Evolutionary conservation across 2,113 vertebrate genomes (phyloP).

Genomic region (Myotis lucifugus): DNA sequence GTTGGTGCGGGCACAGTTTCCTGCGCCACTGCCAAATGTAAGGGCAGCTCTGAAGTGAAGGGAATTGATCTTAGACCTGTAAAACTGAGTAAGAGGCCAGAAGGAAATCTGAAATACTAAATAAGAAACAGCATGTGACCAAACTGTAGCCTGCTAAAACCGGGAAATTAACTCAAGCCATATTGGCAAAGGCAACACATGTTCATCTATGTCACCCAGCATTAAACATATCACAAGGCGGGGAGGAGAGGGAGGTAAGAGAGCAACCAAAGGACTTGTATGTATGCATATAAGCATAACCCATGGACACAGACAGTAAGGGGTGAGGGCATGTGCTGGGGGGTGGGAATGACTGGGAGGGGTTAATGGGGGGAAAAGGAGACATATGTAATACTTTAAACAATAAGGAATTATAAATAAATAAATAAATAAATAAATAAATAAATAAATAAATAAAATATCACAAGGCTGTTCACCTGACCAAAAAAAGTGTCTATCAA

Average conservation of each 20-base stretch:
- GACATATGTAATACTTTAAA: no score
- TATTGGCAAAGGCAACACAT: background rate
- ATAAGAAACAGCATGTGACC: background rate
- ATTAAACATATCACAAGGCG: background rate
- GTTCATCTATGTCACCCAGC: background rate
- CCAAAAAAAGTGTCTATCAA: background rate
- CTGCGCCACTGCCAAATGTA: slow-evolving; percentile 41
- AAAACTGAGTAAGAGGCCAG: background rate
- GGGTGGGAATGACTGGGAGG: no score
- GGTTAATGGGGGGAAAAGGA: no score
- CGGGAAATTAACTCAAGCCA: background rate
- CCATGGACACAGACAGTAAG: no score
- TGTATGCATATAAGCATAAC: no score
- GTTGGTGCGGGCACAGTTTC: background rate
- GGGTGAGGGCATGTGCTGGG: no score
- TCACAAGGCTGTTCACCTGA: background rate
- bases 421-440: background rate
- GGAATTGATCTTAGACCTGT: slow-evolving; percentile 27
- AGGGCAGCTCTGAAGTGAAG: slow-evolving; percentile 25
- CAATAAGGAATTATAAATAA: no score
- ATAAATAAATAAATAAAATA: background rate
- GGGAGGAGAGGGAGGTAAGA: no score
- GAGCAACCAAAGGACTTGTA: no score
- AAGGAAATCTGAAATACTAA: slow-evolving; percentile 22
- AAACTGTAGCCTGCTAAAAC: background rate